phyloP scores from a whole-genome alignment of 2,113 vertebrate species.

The Toxotes chatareus region DNA sequence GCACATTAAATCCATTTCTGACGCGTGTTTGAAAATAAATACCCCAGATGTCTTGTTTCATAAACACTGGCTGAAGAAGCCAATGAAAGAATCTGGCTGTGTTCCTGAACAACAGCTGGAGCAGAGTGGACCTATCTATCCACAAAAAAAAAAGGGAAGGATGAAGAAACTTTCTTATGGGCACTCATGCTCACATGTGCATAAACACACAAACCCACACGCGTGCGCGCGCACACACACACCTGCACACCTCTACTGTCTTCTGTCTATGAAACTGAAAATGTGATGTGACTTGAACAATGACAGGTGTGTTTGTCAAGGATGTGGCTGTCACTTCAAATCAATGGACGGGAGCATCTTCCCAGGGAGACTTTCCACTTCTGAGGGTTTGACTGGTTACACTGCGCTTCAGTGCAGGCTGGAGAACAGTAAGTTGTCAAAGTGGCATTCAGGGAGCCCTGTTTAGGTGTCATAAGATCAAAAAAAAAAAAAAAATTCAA shows the following conservation, averaged over 20 bases:
- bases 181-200: slow-evolving; percentile 63
- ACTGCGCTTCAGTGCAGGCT: slow-evolving; percentile 60
- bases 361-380: slow-evolving; percentile 73
- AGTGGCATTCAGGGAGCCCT: slow-evolving; percentile 51
- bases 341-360: slow-evolving; percentile 74
- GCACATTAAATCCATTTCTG: slow-evolving; percentile 74
- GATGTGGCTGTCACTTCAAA: slow-evolving; percentile 84
- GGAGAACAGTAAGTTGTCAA: slow-evolving; percentile 76
- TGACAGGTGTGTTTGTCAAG: slow-evolving; percentile 85
- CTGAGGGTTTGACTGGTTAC: slow-evolving; percentile 70
- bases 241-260: slow-evolving; percentile 61
- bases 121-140: slow-evolving; percentile 62
- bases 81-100: slow-evolving; percentile 65
- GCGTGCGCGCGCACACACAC: slow-evolving; percentile 52
- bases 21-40: slow-evolving; percentile 71
- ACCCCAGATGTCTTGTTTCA: slow-evolving; percentile 78
- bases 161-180: slow-evolving; percentile 63
- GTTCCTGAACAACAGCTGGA: slow-evolving; percentile 75
- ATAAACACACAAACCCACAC: slow-evolving; percentile 48
- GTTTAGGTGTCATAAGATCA: slow-evolving; percentile 42
- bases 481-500: background rate
- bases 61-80: slow-evolving; percentile 70
- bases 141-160: background rate
- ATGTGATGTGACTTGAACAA: slow-evolving; percentile 84
- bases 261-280: slow-evolving; percentile 70